These are phyloP conservation scores for Liolophura sinensis DNA, from an alignment of 1,140 invertebrate genomes.

Conservation along the genomic window DNA sequence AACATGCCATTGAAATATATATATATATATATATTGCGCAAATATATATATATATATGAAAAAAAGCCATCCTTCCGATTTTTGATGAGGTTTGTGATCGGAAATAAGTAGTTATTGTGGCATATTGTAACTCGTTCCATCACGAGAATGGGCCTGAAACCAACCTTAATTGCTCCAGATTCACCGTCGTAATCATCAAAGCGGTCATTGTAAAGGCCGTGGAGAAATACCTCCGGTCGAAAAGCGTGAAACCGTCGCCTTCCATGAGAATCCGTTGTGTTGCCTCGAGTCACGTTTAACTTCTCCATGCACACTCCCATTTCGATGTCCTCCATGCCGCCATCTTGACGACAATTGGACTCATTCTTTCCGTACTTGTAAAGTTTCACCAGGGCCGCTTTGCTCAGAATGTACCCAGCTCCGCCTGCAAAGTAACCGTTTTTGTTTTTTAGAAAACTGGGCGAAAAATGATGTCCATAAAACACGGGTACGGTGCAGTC, in stretches of 20 bases:
- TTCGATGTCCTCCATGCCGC: conserved; percentile 86
- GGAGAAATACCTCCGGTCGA: conserved; percentile 27
- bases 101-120: no score
- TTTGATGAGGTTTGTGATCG: no score
- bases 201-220: no score
- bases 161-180: no score
- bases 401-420: conserved; percentile 80
- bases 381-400: conserved; percentile 24
- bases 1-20: no score
- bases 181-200: no score
- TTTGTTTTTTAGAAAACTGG: conserved; percentile 8
- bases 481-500: conserved; percentile 30
- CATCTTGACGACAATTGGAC: conserved; percentile 62
- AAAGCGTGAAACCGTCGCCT: conserved; percentile 92
- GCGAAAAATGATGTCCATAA: conserved; percentile 49
- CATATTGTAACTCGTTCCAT: no score
- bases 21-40: no score
- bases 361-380: conserved; percentile 62
- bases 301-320: conserved; percentile 89
- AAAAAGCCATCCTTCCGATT: no score
- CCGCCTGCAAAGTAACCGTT: conserved; percentile 45
- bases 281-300: conserved; percentile 81
- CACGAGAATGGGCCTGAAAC: no score
- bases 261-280: conserved; percentile 80
- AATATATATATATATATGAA: no score